Base-by-base conservation (phyloP, 2,113 vertebrate species). In the Phaethornis superciliosus region DNA sequence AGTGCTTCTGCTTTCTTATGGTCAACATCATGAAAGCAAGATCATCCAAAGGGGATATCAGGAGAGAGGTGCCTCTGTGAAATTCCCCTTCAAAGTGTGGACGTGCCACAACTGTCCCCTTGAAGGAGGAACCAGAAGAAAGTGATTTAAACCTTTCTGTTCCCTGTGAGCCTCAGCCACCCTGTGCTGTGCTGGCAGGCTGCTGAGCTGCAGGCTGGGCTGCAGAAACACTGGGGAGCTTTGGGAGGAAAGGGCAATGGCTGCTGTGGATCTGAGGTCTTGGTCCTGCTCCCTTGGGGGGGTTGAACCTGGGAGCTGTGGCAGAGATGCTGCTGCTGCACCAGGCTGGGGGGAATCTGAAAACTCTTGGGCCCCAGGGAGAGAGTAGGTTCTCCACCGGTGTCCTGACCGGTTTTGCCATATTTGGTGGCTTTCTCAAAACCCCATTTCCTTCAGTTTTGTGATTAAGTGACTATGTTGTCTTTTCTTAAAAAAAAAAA, bases 371-470 rank as follows among this genome's bases (percentile, higher is more conserved):
- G 35, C 40, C 35, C 9, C 2, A 7, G 62, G 60, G 33, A 64
- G 8, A 1, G 4, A 93, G 33, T 26, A 88, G 28, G 6, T 86
- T 46, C 24, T 74, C 24, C 46, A 88, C 22, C 56, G 64, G 37
- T 0, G 0, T 40, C 23, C 55, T 56, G 12, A 22, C 0, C 6
- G 77, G 13, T 77, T 18, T 82, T 89, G 56, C 90, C 46, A 6
- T 83, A 85, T 93, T 84, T 93, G 72, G 81, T 75, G 33, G 3
- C 78, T 94, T 95, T 86, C 44, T 71, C 30, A 83, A 63, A 95
- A 56, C 11, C 11, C 7, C 3, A 3, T 70, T 92, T 96, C 87
- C 84, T 95, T 85, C 56, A 46, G 28, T 28, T 51, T 65, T 91
- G 68, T 95, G 81, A 94, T 80, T 77, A 91, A 92, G 85, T 88